These are phyloP conservation scores for Manis pentadactyla DNA, from an alignment of 2,797 vertebrate genomes.

Conservation along the genomic window DNA sequence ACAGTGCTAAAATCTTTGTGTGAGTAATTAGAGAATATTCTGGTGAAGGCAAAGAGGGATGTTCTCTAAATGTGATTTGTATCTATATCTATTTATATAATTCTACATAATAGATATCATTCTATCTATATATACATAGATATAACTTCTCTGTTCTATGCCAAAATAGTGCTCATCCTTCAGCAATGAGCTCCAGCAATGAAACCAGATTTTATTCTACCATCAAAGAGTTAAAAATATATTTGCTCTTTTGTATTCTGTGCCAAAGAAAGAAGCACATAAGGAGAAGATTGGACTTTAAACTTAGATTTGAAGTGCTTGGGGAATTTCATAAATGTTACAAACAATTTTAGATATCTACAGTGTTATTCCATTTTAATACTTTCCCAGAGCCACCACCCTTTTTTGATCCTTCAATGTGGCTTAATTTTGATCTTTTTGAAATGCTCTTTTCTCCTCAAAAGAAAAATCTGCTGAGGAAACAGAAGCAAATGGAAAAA, in stretches of 20 bases:
- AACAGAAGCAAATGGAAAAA: slow-evolving; percentile 66
- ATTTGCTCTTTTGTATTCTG: neutral
- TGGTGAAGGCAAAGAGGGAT: neutral
- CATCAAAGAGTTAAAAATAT: neutral
- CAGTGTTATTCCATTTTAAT: slow-evolving; percentile 27
- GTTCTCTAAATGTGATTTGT: neutral
- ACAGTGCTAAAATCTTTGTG: neutral
- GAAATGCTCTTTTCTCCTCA: slow-evolving; percentile 62
- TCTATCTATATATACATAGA: neutral
- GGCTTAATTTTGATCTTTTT: slow-evolving; percentile 69
- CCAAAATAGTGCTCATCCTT: neutral
- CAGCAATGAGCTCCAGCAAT: neutral
- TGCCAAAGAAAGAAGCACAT: slow-evolving; percentile 13
- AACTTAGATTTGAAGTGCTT: neutral
- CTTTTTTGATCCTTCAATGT: slow-evolving; percentile 41
- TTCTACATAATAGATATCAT: neutral
- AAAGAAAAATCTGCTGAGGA: slow-evolving; percentile 64
- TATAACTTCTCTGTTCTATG: neutral
- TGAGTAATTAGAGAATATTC: slow-evolving; percentile 20
- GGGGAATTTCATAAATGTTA: slow-evolving; percentile 54
- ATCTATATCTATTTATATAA: neutral
- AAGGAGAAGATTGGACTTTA: slow-evolving; percentile 4
- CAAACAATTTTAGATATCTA: neutral
- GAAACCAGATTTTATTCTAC: slow-evolving; percentile 18
- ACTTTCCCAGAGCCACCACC: neutral